These are phyloP conservation scores for Platygyra sinensis DNA, from an alignment of 64 coral and sea anemone species.

Conservation along the genomic window DNA sequence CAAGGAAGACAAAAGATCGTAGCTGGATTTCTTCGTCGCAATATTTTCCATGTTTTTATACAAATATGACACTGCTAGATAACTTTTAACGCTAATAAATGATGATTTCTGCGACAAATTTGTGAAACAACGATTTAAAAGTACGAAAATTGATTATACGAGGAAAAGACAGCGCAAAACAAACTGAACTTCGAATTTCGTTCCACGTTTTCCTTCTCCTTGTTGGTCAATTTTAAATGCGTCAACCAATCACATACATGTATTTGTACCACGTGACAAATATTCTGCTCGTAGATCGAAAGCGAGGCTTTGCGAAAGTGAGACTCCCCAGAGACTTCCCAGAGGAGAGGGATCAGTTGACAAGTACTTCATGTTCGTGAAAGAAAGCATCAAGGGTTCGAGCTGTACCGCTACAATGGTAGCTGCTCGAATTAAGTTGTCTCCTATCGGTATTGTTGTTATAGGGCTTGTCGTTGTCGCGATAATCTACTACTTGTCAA, in stretches of 20 bases:
- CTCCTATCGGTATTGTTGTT: slow-evolving; percentile 69
- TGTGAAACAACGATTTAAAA: neutral
- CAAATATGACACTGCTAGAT: neutral
- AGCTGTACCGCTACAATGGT: neutral
- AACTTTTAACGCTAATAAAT: neutral
- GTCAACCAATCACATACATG: slow-evolving; percentile 12
- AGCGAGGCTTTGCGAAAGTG: neutral
- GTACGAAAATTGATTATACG: neutral
- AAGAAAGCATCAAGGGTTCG: neutral
- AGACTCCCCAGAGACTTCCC: neutral
- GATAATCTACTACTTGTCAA: slow-evolving; percentile 59
- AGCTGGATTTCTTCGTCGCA: slow-evolving; percentile 31
- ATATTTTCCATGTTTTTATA: slow-evolving; percentile 39
- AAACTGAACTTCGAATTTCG: slow-evolving; percentile 27
- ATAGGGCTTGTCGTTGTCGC: slow-evolving; percentile 60
- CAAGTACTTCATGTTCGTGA: neutral
- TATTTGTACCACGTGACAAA: neutral
- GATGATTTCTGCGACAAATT: neutral
- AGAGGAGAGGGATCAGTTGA: no score
- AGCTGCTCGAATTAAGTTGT: slow-evolving; percentile 51
- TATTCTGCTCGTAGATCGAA: neutral
- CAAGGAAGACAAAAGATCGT: slow-evolving; percentile 45
- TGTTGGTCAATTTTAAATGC: slow-evolving; percentile 10
- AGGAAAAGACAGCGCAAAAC: no score
- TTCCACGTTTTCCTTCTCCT: slow-evolving; percentile 28